Conservation (phyloP, 2,797 vertebrate genomes). For the Lycodopsis pacificus region DNA sequence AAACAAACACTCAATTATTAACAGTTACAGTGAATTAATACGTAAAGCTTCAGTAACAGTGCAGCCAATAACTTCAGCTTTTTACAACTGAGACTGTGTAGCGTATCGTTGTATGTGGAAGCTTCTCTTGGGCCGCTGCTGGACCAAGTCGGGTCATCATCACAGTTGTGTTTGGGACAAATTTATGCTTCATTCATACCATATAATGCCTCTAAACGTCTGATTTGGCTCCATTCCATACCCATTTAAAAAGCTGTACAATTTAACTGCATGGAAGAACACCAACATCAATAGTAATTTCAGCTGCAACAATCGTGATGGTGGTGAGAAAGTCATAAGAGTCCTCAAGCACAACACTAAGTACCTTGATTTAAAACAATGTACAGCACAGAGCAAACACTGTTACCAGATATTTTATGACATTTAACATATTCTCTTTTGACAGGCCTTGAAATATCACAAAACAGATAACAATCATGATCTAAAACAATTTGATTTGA, state of each 20-base stretch:
- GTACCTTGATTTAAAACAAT: neutral
- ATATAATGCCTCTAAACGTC: conserved; percentile 6
- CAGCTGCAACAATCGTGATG: neutral
- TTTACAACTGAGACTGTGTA: conserved; percentile 6
- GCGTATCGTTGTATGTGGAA: no score
- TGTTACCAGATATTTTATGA: neutral
- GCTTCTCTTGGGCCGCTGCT: neutral
- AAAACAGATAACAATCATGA: conserved; percentile 25
- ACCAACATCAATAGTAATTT: conserved; percentile 25
- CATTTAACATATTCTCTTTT: conserved; percentile 24
- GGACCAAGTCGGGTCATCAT: conserved; percentile 21
- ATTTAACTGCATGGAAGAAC: conserved; percentile 28
- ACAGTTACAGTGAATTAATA: neutral
- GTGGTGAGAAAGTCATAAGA: neutral
- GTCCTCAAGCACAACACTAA: neutral
- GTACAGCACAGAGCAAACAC: neutral
- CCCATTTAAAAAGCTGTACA: neutral
- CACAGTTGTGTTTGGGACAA: conserved; percentile 11
- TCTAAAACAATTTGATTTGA: conserved; percentile 20
- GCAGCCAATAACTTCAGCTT: neutral
- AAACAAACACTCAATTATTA: conserved; percentile 12
- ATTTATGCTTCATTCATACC: conserved; percentile 17
- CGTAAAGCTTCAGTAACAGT: conserved; percentile 13
- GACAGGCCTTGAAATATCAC: neutral
- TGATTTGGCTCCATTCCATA: conserved; percentile 31